Evolutionary conservation across 2,113 vertebrate species (phyloP).

Genomic region (Colaptes auratus): DNA sequence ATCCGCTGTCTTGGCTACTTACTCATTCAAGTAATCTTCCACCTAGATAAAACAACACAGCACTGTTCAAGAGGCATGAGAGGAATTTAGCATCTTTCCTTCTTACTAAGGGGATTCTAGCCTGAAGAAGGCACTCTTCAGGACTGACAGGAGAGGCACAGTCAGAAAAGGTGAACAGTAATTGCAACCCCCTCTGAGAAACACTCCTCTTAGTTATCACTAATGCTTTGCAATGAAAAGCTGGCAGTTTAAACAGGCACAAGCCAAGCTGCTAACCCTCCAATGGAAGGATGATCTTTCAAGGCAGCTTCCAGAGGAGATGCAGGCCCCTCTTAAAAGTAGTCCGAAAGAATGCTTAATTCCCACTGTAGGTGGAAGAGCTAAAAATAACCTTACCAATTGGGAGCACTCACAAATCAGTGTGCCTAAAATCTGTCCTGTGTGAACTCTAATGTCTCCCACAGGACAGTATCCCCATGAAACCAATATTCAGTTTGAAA

Average conservation of each 20-base stretch:
- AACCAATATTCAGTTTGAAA: not conserved
- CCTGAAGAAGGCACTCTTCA: not conserved
- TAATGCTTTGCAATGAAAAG: not conserved
- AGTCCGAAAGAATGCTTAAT: not conserved
- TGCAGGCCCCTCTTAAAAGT: not conserved
- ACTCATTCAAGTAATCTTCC: not conserved
- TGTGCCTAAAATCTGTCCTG: not conserved
- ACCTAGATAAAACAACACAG: not conserved
- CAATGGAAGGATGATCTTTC: not conserved
- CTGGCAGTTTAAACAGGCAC: not conserved
- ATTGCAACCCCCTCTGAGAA: not conserved
- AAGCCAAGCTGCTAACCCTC: not conserved
- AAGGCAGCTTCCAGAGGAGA: not conserved
- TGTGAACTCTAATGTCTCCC: not conserved
- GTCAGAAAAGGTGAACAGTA: not conserved
- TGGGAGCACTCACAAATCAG: not conserved
- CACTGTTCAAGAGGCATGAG: not conserved
- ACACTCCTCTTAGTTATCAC: not conserved
- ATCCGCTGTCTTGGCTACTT: not conserved
- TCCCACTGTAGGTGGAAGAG: not conserved
- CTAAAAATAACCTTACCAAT: not conserved
- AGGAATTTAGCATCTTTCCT: not conserved
- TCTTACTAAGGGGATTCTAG: not conserved
- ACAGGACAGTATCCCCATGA: not conserved
- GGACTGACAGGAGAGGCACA: not conserved